Evolutionary conservation across 2,888 invertebrate species (phyloP).

Genomic region (Drosophila nr. medialis): DNA sequence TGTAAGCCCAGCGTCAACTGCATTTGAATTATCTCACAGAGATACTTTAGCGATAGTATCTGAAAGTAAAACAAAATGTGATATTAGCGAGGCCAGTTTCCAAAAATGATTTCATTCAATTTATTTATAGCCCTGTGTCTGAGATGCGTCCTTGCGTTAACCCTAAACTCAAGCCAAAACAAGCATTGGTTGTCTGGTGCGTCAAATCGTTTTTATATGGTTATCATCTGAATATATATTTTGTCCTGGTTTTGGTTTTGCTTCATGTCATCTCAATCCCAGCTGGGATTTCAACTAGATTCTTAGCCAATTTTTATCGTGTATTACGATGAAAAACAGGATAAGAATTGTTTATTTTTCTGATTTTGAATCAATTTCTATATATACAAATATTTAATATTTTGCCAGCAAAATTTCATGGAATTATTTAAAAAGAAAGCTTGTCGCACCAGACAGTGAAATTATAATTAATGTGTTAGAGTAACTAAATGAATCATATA

Average conservation of each 20-base stretch:
- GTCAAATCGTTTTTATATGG: constrained; percentile 5
- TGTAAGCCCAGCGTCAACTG: constrained; percentile 28
- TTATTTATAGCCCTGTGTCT: constrained; percentile 56
- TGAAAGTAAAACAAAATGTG: constrained; percentile 56
- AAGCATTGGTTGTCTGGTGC: constrained; percentile 37
- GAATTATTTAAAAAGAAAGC: not conserved
- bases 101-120: constrained; percentile 11
- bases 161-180: constrained; percentile 24
- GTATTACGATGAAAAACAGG: not conserved
- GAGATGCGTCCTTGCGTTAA: constrained; percentile 35
- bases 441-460: constrained; percentile 31
- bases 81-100: constrained; percentile 35
- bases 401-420: constrained; percentile 9
- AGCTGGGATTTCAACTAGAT: not conserved
- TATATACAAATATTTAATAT: not conserved
- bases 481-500: constrained; percentile 13
- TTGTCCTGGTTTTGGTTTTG: not conserved
- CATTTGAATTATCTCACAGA: constrained; percentile 24
- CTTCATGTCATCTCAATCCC: no score
- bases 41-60: constrained; percentile 61
- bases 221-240: not conserved
- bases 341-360: not conserved
- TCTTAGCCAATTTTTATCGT: not conserved
- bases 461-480: constrained; percentile 10
- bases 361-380: not conserved